phyloP scores from a whole-genome alignment of 1,140 invertebrate species.

The Catajapyx aquilonaris region DNA sequence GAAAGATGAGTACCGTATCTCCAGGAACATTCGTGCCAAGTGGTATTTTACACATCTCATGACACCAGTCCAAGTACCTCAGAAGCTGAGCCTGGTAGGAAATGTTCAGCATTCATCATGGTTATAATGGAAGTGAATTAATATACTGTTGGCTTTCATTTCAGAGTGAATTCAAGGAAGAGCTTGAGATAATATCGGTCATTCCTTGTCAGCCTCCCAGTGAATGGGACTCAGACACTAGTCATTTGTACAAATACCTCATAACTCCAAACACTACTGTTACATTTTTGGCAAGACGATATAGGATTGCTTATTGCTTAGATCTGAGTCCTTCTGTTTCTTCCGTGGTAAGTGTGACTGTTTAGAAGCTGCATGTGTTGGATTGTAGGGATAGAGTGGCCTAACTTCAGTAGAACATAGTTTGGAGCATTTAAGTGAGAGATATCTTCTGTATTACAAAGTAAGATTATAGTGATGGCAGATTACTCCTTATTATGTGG shows the following conservation, averaged over 20 bases:
- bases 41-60: conserved; percentile 54
- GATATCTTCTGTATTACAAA: conserved; percentile 3
- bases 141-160: conserved; percentile 7
- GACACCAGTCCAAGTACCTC: conserved; percentile 28
- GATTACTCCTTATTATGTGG: neutral
- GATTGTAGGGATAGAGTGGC: too few relatives aligned
- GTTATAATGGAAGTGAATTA: conserved; percentile 1
- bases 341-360: conserved; percentile 36
- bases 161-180: conserved; percentile 22
- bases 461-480: neutral
- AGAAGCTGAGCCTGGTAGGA: conserved; percentile 17
- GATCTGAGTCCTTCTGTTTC: conserved; percentile 61
- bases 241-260: conserved; percentile 28
- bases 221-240: conserved; percentile 27
- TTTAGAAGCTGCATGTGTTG: too few relatives aligned
- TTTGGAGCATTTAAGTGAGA: conserved; percentile 4
- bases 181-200: conserved; percentile 40
- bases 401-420: conserved; percentile 4
- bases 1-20: conserved; percentile 51
- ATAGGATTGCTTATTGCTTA: conserved; percentile 50
- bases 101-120: conserved; percentile 1
- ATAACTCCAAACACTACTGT: conserved; percentile 23
- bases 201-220: conserved; percentile 28
- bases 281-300: conserved; percentile 31
- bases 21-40: conserved; percentile 46